Evolutionary conservation across 2,797 vertebrate genomes (phyloP).

Genomic region (Micromesistius poutassou): DNA sequence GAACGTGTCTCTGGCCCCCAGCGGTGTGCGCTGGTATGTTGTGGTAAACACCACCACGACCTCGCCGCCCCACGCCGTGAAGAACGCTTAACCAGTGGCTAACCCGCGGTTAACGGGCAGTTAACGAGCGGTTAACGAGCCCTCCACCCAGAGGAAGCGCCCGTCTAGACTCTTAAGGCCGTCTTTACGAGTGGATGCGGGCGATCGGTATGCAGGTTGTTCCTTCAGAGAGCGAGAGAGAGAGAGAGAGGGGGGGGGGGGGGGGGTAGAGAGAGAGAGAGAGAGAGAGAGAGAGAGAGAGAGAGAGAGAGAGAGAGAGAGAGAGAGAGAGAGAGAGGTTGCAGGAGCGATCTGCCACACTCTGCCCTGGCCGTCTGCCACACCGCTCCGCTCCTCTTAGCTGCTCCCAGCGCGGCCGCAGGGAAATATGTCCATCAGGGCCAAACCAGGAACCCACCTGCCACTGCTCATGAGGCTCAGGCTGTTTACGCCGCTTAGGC

Average conservation of each 20-base stretch:
- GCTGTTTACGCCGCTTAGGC: conserved; percentile 8
- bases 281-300: neutral
- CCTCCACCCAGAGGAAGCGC: conserved; percentile 77
- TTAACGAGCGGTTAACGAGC: conserved; percentile 77
- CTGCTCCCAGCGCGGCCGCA: conserved; percentile 55
- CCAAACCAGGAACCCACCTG: conserved; percentile 1
- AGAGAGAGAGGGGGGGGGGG: neutral
- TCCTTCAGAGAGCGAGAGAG: conserved; percentile 53
- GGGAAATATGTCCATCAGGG: conserved; percentile 45
- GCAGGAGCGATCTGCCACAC: conserved; percentile 32
- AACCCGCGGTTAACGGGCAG: conserved; percentile 50
- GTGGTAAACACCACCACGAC: conserved; percentile 69
- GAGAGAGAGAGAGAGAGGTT: neutral
- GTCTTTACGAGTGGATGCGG: conserved; percentile 69
- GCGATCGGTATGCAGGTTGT: conserved; percentile 70
- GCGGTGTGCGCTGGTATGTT: conserved; percentile 28
- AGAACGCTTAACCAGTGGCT: conserved; percentile 31
- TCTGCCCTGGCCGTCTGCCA: conserved; percentile 51
- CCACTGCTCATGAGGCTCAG: neutral
- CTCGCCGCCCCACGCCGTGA: conserved; percentile 58
- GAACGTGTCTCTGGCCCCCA: neutral
- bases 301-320: neutral
- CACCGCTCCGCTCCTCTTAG: conserved; percentile 43
- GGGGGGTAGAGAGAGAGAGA: neutral
- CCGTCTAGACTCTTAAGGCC: conserved; percentile 77